phyloP scores from a whole-genome alignment of 2,888 invertebrate species.

The Noctuana brunneofusca region DNA sequence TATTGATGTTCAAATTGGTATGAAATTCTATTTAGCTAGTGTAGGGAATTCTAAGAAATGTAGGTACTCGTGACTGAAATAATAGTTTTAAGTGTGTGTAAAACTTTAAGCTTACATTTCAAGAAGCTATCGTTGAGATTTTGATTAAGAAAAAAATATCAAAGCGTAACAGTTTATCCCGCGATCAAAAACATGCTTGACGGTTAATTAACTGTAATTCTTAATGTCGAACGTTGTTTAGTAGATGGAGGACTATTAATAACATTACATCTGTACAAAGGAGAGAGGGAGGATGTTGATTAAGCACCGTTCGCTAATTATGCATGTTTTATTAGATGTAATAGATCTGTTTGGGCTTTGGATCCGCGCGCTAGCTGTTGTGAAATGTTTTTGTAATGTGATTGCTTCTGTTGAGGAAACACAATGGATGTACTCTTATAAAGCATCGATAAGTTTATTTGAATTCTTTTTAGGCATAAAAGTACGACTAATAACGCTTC shows the following conservation, averaged over 20 bases:
- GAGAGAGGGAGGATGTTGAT: conserved; percentile 32
- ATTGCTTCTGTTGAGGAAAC: not conserved
- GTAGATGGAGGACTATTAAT: conserved; percentile 17
- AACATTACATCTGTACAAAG: conserved; percentile 15
- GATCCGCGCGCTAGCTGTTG: not conserved
- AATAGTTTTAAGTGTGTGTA: too few species aligned
- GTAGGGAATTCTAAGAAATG: too few species aligned
- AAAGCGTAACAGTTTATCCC: not conserved
- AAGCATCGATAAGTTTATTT: not conserved
- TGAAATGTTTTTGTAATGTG: conserved; percentile 1
- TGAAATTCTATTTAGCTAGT: too few species aligned
- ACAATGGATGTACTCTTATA: not conserved
- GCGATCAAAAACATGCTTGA: not conserved
- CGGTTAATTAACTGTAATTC: not conserved
- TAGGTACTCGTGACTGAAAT: too few species aligned
- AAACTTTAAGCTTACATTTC: too few species aligned
- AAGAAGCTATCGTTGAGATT: too few species aligned
- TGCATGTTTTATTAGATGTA: conserved; percentile 37
- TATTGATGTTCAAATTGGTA: conserved; percentile 16
- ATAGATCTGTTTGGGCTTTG: conserved; percentile 24
- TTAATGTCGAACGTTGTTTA: conserved; percentile 23
- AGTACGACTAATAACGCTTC: too few species aligned
- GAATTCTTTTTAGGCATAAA: not conserved
- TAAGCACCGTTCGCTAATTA: conserved; percentile 36
- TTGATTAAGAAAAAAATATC: not conserved